Conservation (phyloP, 2,113 vertebrate genomes). For the Protobothrops mucrosquamatus region DNA sequence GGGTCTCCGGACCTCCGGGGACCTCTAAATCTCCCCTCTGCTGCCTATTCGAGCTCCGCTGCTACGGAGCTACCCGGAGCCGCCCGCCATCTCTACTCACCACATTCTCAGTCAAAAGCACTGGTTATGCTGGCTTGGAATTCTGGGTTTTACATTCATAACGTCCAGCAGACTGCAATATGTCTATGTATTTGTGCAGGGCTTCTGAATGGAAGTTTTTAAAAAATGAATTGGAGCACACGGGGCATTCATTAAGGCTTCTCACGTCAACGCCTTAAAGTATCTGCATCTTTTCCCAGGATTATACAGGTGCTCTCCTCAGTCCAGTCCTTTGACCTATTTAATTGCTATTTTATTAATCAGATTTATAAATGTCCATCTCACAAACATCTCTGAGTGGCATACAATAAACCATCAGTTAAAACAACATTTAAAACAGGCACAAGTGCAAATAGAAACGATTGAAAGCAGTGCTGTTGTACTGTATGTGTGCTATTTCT, state of each 20-base stretch:
- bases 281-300: background rate
- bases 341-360: background rate
- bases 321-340: background rate
- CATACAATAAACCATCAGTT: background rate
- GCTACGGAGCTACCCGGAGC: no score
- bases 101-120: background rate
- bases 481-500: background rate
- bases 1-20: no score
- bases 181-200: background rate
- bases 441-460: background rate
- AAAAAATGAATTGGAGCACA: background rate
- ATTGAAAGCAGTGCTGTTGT: background rate
- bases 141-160: background rate
- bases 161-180: background rate
- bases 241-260: background rate
- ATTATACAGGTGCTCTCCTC: background rate
- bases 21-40: no score
- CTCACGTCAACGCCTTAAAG: background rate
- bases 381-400: background rate
- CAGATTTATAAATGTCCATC: background rate
- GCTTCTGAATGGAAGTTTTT: background rate
- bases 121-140: background rate
- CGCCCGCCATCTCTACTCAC: background rate
- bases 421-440: background rate
- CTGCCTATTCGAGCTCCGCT: no score